Evolutionary conservation across 2,888 invertebrate genomes (phyloP), one percentile per base, ranked within the genome.

Genomic region (Lagria hirta): DNA sequence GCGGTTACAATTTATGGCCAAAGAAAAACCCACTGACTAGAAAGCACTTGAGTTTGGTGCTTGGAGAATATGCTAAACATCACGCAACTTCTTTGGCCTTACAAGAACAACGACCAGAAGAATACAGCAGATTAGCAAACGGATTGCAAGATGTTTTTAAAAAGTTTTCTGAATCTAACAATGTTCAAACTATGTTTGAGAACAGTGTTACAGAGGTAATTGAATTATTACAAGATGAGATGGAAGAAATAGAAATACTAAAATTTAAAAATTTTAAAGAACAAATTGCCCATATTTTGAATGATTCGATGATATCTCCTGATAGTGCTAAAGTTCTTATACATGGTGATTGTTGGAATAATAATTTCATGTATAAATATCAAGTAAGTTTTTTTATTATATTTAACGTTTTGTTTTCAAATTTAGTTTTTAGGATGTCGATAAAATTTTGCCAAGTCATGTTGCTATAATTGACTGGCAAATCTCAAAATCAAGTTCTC

Each of bases 1-100:
- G 33, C 1, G 57, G 57, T 2, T 63, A 51, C 37, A 30, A 28
- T 1, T 10, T 58, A 32, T 52, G 49, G 45, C 40, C 57, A 44
- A 41, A 54, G 4, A 58, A 54, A 23, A 29, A 34, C 16, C 45
- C 50, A 11, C 50, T 64, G 45, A 52, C 62, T 35, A 53, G 55
- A 10, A 48, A 55, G n/a, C 64, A 63, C 32, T 37, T 60, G 1
- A 40, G 38, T 10, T 10, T 35, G 11, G 32, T 50, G 4, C 20
- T 43, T 3, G 13, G 29, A 21, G 14, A 10, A 15, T 50, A 43
- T 14, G 47, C 33, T 2, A 30, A 43, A 33, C 36, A 40, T n/a
- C 50, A 50, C 23, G 51, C 44, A 3, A 23, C 23, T 30, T 48
- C 51, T 1, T n/a, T 44, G 2, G 45, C 48, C 2, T 5, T 47